Conservation (phyloP, 2,888 invertebrate species). For the Chymomyza fuscimana region DNA sequence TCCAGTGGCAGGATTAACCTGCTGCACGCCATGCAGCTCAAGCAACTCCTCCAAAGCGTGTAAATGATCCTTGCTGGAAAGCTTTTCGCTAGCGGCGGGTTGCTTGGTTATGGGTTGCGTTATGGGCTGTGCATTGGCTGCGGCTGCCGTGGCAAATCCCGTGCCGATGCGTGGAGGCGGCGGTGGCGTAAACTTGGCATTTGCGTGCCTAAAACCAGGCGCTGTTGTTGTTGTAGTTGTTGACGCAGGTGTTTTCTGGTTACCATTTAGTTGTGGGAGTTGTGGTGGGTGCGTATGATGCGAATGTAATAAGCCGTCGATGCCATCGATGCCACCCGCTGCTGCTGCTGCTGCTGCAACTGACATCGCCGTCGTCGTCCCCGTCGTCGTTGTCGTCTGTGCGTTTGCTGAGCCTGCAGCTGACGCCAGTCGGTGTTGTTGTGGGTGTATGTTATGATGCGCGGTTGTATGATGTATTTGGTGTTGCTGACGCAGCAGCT, state of each 20-base stretch:
- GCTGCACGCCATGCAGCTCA: conserved; percentile 76
- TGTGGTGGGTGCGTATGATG: conserved; percentile 50
- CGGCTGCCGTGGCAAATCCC: conserved; percentile 42
- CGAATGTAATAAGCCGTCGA: conserved; percentile 80
- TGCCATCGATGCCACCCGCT: conserved; percentile 75
- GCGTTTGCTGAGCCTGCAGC: conserved; percentile 39
- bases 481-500: conserved; percentile 77
- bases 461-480: conserved; percentile 75
- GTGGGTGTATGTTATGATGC: conserved; percentile 81
- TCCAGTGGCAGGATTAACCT: conserved; percentile 38
- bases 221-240: conserved; percentile 26
- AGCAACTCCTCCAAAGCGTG: conserved; percentile 81
- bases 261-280: conserved; percentile 51
- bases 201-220: not conserved
- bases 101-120: conserved; percentile 81
- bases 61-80: conserved; percentile 72
- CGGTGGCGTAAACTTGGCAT: conserved; percentile 40
- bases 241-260: conserved; percentile 67
- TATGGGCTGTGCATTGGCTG: conserved; percentile 61
- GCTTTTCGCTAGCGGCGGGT: conserved; percentile 77
- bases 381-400: conserved; percentile 20
- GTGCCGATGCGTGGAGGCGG: conserved; percentile 38
- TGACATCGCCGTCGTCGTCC: conserved; percentile 32
- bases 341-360: not conserved
- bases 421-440: conserved; percentile 56